Percentiles rank a stretch among this genome's conserved stretches.
phyloP scores from a whole-genome alignment of 2,888 invertebrate genomes.

The Petrolisthes cinctipes region DNA sequence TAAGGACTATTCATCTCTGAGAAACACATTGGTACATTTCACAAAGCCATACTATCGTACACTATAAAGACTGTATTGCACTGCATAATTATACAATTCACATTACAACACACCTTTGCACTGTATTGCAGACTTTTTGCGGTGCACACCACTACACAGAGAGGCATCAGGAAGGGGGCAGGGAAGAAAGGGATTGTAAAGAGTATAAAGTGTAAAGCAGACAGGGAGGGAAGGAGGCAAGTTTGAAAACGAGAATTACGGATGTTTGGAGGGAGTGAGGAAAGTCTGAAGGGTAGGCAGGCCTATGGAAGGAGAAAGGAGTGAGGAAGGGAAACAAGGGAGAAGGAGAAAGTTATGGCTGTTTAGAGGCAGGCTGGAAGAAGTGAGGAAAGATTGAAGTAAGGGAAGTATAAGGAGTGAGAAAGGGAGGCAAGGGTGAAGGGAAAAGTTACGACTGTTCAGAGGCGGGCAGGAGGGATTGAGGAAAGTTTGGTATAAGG shows the following conservation, averaged over 20 bases:
- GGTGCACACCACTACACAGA: too few species aligned
- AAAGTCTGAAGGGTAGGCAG: background rate
- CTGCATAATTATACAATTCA: too few species aligned
- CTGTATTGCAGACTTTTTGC: too few species aligned
- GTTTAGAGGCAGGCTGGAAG: background rate
- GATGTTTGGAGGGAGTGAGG: too few species aligned
- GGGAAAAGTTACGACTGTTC: background rate
- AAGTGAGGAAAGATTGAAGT: background rate
- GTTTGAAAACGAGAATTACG: too few species aligned
- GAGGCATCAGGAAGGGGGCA: too few species aligned
- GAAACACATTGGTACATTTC: too few species aligned
- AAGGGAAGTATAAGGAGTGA: background rate
- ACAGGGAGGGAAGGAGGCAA: background rate
- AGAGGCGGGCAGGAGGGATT: background rate
- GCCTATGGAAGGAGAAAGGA: background rate
- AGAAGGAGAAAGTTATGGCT: background rate
- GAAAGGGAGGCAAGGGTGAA: background rate
- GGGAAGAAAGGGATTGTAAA: background rate
- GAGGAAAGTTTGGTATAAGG: background rate
- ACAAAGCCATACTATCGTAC: too few species aligned
- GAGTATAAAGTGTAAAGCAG: background rate
- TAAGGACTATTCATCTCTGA: too few species aligned
- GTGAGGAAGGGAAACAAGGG: background rate
- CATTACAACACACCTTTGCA: too few species aligned
- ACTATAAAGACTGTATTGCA: too few species aligned